Percentiles rank a stretch among this genome's conserved stretches.
These are phyloP conservation scores for Rhodeus uyekii DNA, from an alignment of 2,797 vertebrate species.

Conservation along the genomic window DNA sequence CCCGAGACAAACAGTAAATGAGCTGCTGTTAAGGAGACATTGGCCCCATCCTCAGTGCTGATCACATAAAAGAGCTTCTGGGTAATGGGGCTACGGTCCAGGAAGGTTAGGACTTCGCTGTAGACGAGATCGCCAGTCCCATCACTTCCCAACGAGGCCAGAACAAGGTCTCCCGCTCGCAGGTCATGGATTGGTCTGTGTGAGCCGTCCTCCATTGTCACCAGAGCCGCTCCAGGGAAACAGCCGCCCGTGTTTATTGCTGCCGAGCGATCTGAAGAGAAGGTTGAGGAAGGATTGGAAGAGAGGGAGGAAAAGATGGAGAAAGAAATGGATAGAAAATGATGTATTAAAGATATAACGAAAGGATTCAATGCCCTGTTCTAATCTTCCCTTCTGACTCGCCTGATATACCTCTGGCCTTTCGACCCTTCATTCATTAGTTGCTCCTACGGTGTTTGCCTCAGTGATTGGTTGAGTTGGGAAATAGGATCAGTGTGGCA, in stretches of 20 bases:
- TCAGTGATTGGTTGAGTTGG: constrained; percentile 18
- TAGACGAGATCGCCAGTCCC: constrained; percentile 76
- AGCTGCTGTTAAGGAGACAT: constrained; percentile 84
- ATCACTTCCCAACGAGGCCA: constrained; percentile 74
- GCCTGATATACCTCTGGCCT: constrained; percentile 20
- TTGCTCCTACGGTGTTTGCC: constrained; percentile 19
- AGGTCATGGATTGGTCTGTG: constrained; percentile 78
- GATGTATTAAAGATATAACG: not conserved
- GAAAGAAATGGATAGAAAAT: constrained; percentile 9
- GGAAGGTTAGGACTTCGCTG: constrained; percentile 88
- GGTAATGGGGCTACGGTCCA: constrained; percentile 80
- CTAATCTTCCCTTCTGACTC: not conserved
- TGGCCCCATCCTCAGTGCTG: constrained; percentile 76
- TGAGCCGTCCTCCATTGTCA: constrained; percentile 79
- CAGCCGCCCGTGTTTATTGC: constrained; percentile 93
- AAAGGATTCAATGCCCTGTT: not conserved
- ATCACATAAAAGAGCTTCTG: constrained; percentile 82
- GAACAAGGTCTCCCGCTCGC: constrained; percentile 82
- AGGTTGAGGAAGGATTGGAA: constrained; percentile 5
- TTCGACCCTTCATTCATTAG: constrained; percentile 15
- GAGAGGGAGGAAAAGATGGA: not conserved
- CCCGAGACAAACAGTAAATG: constrained; percentile 86
- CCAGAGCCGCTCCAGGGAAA: constrained; percentile 84
- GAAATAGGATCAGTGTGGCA: not conserved
- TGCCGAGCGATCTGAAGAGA: constrained; percentile 85